phyloP scores from a whole-genome alignment of 2,113 vertebrate genomes.

The Ictalurus punctatus region DNA sequence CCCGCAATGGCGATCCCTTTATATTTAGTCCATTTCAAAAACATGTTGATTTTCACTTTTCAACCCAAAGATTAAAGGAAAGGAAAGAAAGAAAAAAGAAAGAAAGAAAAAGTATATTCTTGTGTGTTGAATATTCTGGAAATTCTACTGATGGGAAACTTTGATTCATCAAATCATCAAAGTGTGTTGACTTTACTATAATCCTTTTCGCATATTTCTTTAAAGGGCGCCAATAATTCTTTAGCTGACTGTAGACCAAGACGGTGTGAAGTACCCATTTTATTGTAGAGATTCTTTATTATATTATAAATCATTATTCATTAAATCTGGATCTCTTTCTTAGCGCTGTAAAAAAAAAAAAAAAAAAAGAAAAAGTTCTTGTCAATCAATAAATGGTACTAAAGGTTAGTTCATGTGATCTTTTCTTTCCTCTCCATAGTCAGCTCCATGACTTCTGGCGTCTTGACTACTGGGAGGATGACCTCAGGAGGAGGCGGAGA shows the following conservation, averaged over 20 bases:
- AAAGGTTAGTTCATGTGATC: background rate
- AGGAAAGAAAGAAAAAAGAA: background rate
- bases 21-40: background rate
- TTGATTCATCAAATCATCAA: background rate
- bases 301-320: background rate
- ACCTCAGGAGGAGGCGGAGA: constrained; percentile 89
- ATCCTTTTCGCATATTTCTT: background rate
- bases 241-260: background rate
- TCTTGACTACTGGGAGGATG: constrained; percentile 98
- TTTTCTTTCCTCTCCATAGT: constrained; percentile 67
- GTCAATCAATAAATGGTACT: background rate
- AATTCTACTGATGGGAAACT: background rate
- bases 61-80: background rate
- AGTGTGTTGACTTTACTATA: background rate
- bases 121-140: background rate
- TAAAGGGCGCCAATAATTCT: background rate
- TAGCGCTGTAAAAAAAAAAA: background rate
- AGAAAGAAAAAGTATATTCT: background rate
- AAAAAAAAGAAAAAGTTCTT: background rate
- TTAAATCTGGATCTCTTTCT: background rate
- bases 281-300: background rate
- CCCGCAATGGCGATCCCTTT: background rate
- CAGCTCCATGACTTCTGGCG: constrained; percentile 96
- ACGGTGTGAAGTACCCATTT: background rate
- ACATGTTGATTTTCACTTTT: background rate